These are phyloP conservation scores for Pseudomyrmex dendroicus DNA, from an alignment of 1,140 invertebrate species.

Conservation along the genomic window DNA sequence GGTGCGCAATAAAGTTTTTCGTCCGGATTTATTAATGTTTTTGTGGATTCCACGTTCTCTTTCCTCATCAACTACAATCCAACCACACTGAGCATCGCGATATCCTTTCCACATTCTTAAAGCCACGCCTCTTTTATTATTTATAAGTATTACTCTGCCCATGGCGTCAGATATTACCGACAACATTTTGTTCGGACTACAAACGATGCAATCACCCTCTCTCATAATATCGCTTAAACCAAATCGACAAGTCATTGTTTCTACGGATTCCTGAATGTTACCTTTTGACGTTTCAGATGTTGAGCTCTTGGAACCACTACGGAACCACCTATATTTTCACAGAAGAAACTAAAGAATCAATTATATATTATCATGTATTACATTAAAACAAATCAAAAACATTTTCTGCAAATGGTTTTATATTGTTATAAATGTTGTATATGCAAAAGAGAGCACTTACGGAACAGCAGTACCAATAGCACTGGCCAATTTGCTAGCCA, in stretches of 20 bases:
- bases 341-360: not conserved
- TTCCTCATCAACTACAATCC: conserved; percentile 92
- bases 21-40: conserved; percentile 80
- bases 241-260: conserved; percentile 90
- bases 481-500: conserved; percentile 94
- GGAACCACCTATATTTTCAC: conserved; percentile 83
- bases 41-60: conserved; percentile 81
- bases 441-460: conserved; percentile 86
- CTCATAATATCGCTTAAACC: conserved; percentile 94
- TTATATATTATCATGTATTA: not conserved
- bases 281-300: conserved; percentile 80
- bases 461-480: conserved; percentile 90
- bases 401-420: not conserved
- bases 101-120: conserved; percentile 97
- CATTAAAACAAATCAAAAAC: not conserved
- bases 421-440: conserved; percentile 10
- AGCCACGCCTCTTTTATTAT: conserved; percentile 91
- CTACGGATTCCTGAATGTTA: conserved; percentile 85
- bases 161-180: conserved; percentile 94
- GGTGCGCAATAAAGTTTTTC: conserved; percentile 81
- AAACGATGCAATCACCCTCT: conserved; percentile 89
- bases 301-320: conserved; percentile 83
- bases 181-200: conserved; percentile 93
- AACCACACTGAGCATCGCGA: conserved; percentile 96
- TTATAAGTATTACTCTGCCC: conserved; percentile 94